Evolutionary conservation across 1,140 invertebrate species (phyloP).

Genomic region (Geopemphigus sp.): DNA sequence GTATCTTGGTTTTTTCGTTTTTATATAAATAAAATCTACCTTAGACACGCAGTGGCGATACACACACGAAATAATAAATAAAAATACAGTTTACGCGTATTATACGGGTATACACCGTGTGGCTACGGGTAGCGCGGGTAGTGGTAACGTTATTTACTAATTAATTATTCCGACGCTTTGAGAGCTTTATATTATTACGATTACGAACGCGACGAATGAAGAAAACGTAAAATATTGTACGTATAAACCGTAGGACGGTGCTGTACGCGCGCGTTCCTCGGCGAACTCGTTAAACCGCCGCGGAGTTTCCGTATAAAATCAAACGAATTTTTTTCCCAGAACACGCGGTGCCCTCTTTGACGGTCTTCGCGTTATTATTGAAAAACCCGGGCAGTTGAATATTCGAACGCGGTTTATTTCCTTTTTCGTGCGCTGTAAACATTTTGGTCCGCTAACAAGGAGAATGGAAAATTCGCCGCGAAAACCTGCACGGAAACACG

Average conservation of each 20-base stretch:
- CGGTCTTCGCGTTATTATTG: too few relatives aligned
- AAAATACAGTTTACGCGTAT: neutral
- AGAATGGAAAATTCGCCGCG: neutral
- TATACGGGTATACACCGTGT: too few relatives aligned
- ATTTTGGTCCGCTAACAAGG: neutral
- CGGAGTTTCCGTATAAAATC: too few relatives aligned
- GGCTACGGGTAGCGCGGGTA: too few relatives aligned
- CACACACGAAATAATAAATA: neutral
- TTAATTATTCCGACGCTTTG: neutral
- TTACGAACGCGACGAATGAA: neutral
- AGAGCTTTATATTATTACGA: conserved; percentile 5
- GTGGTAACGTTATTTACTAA: neutral
- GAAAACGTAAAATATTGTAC: neutral
- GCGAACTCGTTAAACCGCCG: too few relatives aligned
- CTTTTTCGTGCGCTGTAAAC: too few relatives aligned
- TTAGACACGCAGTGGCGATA: neutral
- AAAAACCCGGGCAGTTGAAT: too few relatives aligned
- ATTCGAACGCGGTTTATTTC: too few relatives aligned
- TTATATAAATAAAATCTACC: neutral
- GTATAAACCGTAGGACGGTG: too few relatives aligned
- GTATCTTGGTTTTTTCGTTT: neutral
- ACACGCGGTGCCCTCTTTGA: too few relatives aligned
- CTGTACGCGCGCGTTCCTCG: neutral
- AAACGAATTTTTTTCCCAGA: too few relatives aligned
- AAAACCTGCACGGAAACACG: neutral